Base-by-base conservation (phyloP, 1,140 invertebrate species). In the Apis cerana region DNA sequence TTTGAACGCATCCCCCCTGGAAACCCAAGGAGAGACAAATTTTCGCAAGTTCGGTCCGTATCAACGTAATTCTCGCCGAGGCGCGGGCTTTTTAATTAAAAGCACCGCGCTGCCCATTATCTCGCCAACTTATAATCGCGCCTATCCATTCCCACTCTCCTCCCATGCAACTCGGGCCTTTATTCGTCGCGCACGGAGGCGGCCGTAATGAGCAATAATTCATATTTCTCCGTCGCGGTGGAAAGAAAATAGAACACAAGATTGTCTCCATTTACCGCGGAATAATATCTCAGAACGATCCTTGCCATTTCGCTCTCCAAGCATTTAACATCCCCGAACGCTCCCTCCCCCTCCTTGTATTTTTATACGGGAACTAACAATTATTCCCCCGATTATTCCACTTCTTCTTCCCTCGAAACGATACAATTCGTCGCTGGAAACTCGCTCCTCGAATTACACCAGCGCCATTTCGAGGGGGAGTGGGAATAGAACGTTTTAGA, bases 21-120 rank as follows among this genome's bases (percentile, higher is more conserved):
- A n/a, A 50, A 61, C 71, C 50, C 27, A 0, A 56, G n/a, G 21
- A n/a, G 17, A n/a, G 74, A 58, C 43, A 58, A 84, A 87, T 85
- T 88, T 65, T 70, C 69, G 54, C 52, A 83, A 85, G 83, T 88
- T 85, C 85, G 79, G 43, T 61, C 67, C 81, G 82, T 89, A 89
- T 91, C 91, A 91, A 90, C 90, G 90, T 89, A 91, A 91, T 90
- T 91, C 87, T 86, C 89, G 85, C 72, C 84, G 84, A 43, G 85
- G 84, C 72, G 84, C 50, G 65, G 82, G 88, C 87, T 91, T 92
- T 92, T 92, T 93, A 92, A 92, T 93, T 93, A 93, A 93, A 92
- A 92, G 83, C 89, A 90, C 88, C 83, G 76, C 69, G 78, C 84
- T 80, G 81, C 88, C 33, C 82, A 91, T 92, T 92, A 92, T 92